phyloP scores from a whole-genome alignment of 92 coral and sea anemone species.

The Hydrozoanthus gracilis region DNA sequence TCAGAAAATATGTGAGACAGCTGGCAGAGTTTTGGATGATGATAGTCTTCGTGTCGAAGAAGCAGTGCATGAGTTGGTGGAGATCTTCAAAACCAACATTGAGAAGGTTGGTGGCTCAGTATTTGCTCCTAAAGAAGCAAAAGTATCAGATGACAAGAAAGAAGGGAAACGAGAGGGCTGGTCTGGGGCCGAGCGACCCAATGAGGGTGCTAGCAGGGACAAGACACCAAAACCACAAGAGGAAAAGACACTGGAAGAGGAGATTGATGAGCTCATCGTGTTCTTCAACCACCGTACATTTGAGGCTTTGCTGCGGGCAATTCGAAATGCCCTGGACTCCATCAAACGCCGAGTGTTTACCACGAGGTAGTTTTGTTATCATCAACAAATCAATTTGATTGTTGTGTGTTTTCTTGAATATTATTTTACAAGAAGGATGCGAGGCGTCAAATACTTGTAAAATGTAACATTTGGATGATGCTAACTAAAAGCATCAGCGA shows the following conservation, averaged over 20 bases:
- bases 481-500: too few relatives aligned
- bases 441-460: too few relatives aligned
- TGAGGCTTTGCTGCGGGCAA: slow-evolving; percentile 84
- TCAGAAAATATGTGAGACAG: slow-evolving; percentile 75
- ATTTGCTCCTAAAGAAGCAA: slow-evolving; percentile 69
- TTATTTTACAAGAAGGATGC: too few relatives aligned
- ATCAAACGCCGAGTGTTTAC: slow-evolving; percentile 86
- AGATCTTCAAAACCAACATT: slow-evolving; percentile 76
- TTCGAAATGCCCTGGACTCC: slow-evolving; percentile 83
- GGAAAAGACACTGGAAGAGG: slow-evolving; percentile 86
- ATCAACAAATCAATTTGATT: not conserved
- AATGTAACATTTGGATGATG: too few relatives aligned
- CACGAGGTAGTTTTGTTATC: slow-evolving; percentile 55
- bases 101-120: slow-evolving; percentile 75
- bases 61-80: slow-evolving; percentile 86
- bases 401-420: not conserved
- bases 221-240: slow-evolving; percentile 84
- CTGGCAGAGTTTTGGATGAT: slow-evolving; percentile 70
- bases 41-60: slow-evolving; percentile 86
- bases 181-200: slow-evolving; percentile 61
- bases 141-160: slow-evolving; percentile 69
- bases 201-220: slow-evolving; percentile 67
- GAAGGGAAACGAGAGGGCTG: slow-evolving; percentile 75
- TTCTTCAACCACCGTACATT: slow-evolving; percentile 87
- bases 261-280: slow-evolving; percentile 85